These are phyloP conservation scores for Arrhamphus sclerolepis DNA, from an alignment of 2,797 vertebrate genomes.

Conservation along the genomic window DNA sequence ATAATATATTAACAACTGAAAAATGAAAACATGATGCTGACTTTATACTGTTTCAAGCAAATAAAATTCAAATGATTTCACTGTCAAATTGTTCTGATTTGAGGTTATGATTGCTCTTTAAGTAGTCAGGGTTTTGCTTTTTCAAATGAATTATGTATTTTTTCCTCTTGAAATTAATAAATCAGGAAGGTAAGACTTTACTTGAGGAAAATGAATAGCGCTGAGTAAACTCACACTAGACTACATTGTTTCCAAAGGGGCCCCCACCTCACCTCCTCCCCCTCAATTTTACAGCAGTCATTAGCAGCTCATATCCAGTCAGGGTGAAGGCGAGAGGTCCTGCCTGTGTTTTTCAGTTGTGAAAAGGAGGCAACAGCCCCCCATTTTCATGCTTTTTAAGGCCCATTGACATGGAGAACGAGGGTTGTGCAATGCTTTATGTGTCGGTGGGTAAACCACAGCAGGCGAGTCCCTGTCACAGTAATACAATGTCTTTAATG, in stretches of 20 bases:
- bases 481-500: constrained; percentile 63
- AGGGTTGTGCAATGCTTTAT: constrained; percentile 61
- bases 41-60: too few species aligned
- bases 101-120: too few species aligned
- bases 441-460: constrained; percentile 71
- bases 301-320: constrained; percentile 77
- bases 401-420: constrained; percentile 72
- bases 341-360: constrained; percentile 67
- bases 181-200: constrained; percentile 13
- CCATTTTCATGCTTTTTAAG: constrained; percentile 75
- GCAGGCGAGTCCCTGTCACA: constrained; percentile 67
- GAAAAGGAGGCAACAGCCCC: constrained; percentile 62
- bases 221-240: constrained; percentile 50
- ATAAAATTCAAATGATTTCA: too few species aligned
- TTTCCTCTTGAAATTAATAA: constrained; percentile 24
- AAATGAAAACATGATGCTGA: too few species aligned
- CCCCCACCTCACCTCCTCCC: constrained; percentile 1
- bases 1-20: too few species aligned
- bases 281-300: constrained; percentile 74
- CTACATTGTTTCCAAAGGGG: constrained; percentile 27
- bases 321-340: constrained; percentile 57
- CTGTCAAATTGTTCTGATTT: too few species aligned
- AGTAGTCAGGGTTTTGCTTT: background rate
- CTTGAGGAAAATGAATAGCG: constrained; percentile 54
- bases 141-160: background rate